Evolutionary conservation across 2,113 vertebrate genomes (phyloP).

Genomic region (Formicarius rufipectus): DNA sequence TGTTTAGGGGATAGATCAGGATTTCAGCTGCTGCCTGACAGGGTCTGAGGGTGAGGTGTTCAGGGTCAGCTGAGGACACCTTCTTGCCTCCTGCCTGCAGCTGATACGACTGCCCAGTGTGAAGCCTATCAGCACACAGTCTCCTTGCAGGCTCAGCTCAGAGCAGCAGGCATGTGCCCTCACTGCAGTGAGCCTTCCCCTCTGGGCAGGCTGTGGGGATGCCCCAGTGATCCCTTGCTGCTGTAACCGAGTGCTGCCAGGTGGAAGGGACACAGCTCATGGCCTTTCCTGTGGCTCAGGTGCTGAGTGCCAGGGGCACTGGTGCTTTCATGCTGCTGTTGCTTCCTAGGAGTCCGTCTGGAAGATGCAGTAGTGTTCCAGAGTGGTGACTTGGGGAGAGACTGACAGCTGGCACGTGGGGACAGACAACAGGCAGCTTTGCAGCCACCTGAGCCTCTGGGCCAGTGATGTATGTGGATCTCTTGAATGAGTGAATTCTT

Average conservation of each 20-base stretch:
- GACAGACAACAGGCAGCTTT: neutral
- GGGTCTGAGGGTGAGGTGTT: neutral
- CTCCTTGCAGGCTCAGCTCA: constrained; percentile 7
- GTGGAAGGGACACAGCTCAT: neutral
- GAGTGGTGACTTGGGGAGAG: neutral
- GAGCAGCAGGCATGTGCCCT: neutral
- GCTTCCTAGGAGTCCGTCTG: neutral
- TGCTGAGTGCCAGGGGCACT: neutral
- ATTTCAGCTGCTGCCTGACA: neutral
- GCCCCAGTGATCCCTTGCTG: neutral
- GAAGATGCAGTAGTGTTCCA: neutral
- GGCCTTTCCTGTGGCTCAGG: neutral
- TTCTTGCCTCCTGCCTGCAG: neutral
- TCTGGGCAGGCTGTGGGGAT: neutral
- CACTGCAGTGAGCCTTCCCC: fast-evolving
- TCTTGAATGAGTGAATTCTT: neutral
- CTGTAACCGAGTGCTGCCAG: neutral
- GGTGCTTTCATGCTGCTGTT: neutral
- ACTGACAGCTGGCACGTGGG: neutral
- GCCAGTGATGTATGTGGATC: neutral
- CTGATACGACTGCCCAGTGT: neutral
- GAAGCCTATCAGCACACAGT: neutral
- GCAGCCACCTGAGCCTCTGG: fast-evolving
- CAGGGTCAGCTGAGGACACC: neutral
- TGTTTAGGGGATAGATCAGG: neutral